Evolutionary conservation across 2,888 invertebrate genomes (phyloP), one percentile per base, ranked within the genome.

Genomic region (Teleogryllus oceanicus): DNA sequence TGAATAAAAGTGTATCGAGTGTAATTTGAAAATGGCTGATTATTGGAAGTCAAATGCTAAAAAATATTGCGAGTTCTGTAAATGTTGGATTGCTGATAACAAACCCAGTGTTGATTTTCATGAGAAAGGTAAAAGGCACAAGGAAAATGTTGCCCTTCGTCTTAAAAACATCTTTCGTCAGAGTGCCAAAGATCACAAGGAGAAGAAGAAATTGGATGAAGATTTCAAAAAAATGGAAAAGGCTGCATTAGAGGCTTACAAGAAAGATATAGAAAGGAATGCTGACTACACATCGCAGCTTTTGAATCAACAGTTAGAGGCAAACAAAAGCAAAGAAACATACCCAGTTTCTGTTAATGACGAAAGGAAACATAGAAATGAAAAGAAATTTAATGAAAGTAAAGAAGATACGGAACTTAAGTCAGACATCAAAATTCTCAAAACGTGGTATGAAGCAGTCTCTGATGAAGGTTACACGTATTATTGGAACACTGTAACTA

Each of bases 21-120:
- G 3, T 24, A 24, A 24, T 24, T 24, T 24, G 24, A 62, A 62
- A 13, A 62, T 62, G 97, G 93, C 96, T 3, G 96, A 97, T 84
- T 97, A 95, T 86, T 99, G 99, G 99, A 96, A 97, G 87, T 98
- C 98, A 49, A 94, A 96, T 85, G 96, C 95, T 0, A 92, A 95
- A 82, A 98, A 98, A 87, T 98, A 93, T 87, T 99, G 99, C 86
- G 97, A 98, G 84, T 96, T 97, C 88, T 99, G 99, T 88, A 98
- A 98, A 88, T 98, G 98, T 86, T 99, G 98, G 98, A 94, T 97
- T 84, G 95, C 97, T 80, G 98, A 98, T 87, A 99, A 99, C 86
- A 97, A 96, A 90, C 95, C 97, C 96, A 98, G 97, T 85, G 91
- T 97, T 84, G 94, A 96, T 83, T 97, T 97, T 85, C 98, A 98